Conservation (phyloP, 2,888 invertebrate species). For the Bimastos eiseni region DNA sequence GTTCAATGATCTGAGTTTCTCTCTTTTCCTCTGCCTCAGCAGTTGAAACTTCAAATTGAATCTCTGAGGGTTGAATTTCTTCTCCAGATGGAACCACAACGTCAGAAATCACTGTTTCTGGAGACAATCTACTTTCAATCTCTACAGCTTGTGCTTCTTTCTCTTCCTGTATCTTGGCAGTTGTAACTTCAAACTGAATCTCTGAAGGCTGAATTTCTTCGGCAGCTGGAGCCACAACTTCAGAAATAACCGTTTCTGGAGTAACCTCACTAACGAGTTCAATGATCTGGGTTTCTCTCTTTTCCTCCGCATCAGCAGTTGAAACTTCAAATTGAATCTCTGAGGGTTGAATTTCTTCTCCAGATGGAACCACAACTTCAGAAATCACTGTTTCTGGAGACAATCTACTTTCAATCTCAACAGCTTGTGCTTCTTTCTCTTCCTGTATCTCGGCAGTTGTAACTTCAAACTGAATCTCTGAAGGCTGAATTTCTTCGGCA, state of each 20-base stretch:
- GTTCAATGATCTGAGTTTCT: not conserved
- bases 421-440: conserved; percentile 24
- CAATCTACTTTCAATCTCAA: conserved; percentile 24
- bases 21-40: not conserved
- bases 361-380: conserved; percentile 29
- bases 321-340: conserved; percentile 38
- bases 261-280: too few species aligned
- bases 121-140: not conserved
- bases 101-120: conserved; percentile 29
- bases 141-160: not conserved
- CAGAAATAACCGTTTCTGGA: too few species aligned
- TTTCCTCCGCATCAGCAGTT: conserved; percentile 14
- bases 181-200: too few species aligned
- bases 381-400: conserved; percentile 27
- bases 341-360: conserved; percentile 33
- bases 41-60: conserved; percentile 25
- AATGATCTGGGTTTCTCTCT: too few species aligned
- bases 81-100: conserved; percentile 32
- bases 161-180: not conserved
- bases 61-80: conserved; percentile 33
- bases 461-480: conserved; percentile 33
- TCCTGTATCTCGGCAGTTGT: conserved; percentile 15
- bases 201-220: too few species aligned
- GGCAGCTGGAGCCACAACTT: too few species aligned
- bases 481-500: not conserved